phyloP scores from a whole-genome alignment of 2,888 invertebrate genomes.

The Mesodorylaimus sp. region DNA sequence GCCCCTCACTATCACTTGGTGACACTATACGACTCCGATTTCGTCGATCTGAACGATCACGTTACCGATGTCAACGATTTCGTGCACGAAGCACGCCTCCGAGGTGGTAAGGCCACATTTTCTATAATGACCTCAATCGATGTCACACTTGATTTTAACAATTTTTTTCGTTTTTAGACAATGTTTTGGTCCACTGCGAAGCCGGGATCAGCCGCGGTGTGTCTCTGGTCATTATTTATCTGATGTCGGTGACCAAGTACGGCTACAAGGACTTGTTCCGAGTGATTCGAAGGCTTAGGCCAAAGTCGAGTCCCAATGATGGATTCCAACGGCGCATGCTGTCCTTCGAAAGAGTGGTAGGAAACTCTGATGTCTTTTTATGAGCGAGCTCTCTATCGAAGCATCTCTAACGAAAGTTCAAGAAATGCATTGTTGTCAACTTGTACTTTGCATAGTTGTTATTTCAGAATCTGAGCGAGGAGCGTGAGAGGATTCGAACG shows the following conservation, averaged over 20 bases:
- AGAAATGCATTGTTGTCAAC: too few relatives aligned
- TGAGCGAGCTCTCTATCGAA: too few relatives aligned
- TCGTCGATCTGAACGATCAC: not conserved
- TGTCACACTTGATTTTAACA: too few relatives aligned
- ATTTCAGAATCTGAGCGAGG: too few relatives aligned
- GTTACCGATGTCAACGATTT: not conserved
- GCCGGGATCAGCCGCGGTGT: not conserved
- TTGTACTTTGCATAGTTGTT: too few relatives aligned
- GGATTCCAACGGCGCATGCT: not conserved
- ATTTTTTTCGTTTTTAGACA: not conserved
- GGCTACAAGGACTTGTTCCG: not conserved
- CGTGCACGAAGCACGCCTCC: not conserved
- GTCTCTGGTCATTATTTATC: not conserved
- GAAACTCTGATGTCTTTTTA: too few relatives aligned
- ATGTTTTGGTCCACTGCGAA: not conserved
- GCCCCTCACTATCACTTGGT: not conserved
- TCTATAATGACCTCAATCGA: not conserved
- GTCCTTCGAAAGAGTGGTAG: too few relatives aligned
- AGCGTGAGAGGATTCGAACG: too few relatives aligned
- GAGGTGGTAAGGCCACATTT: not conserved
- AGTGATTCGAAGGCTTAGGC: not conserved
- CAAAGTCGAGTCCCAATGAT: not conserved
- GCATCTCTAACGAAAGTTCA: too few relatives aligned
- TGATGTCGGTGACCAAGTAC: not conserved
- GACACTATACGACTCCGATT: not conserved